Conservation (phyloP, 2,888 invertebrate genomes). For the Mesochorus sp. region DNA sequence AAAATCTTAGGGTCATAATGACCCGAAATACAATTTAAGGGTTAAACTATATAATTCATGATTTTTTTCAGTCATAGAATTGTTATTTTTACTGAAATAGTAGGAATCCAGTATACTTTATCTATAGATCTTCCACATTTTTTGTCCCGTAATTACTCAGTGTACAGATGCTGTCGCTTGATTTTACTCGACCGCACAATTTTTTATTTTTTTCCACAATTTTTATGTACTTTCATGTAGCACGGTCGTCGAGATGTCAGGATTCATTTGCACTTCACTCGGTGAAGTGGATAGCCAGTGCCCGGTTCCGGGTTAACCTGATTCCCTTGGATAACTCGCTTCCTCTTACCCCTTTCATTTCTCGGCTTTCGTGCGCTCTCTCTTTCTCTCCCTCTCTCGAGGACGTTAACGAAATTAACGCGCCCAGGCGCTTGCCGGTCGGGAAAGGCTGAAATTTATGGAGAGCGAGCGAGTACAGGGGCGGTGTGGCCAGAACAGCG, state of each 20-base stretch:
- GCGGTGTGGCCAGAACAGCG: slow-evolving; percentile 5
- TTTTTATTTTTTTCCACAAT: slow-evolving; percentile 12
- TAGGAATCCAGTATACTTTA: too few species aligned
- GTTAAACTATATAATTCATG: too few species aligned
- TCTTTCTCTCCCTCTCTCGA: slow-evolving; percentile 2
- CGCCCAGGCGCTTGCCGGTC: slow-evolving; percentile 45
- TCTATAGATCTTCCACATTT: neutral
- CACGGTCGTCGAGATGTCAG: slow-evolving; percentile 26
- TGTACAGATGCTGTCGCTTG: neutral
- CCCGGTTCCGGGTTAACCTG: slow-evolving; percentile 46
- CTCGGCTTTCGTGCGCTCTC: slow-evolving; percentile 7
- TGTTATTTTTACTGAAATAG: too few species aligned
- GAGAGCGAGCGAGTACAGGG: slow-evolving; percentile 56
- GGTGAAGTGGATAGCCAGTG: slow-evolving; percentile 41
- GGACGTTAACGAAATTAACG: slow-evolving; percentile 66
- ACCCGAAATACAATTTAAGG: too few species aligned
- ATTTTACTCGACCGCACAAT: neutral
- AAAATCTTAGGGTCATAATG: too few species aligned
- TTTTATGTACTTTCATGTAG: slow-evolving; percentile 27
- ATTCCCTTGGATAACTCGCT: slow-evolving; percentile 49
- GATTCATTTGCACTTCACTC: slow-evolving; percentile 52
- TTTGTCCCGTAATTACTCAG: neutral
- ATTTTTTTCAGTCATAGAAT: too few species aligned
- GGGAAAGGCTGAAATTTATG: slow-evolving; percentile 67
- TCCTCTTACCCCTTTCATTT: slow-evolving; percentile 18